A percentile compares a stretch with the other conserved stretches of the same genome.
Evolutionary conservation across 1,140 invertebrate species (phyloP).

Genomic region (Temnothorax longispinosus): DNA sequence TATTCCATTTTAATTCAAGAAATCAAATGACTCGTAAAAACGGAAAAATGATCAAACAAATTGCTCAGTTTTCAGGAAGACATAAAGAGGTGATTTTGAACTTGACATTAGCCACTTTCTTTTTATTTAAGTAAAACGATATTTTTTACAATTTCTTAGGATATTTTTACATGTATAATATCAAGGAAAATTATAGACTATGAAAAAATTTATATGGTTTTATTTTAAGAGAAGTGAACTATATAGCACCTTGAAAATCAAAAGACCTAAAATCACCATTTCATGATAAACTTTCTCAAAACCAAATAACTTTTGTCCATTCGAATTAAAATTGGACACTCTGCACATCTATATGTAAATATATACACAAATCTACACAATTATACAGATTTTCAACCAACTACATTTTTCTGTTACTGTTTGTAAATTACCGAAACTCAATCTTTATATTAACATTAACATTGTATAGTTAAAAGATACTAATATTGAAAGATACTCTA

Average conservation of each 20-base stretch:
- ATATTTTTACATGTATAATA: neutral
- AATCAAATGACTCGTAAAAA: neutral
- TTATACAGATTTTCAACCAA: neutral
- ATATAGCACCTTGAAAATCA: neutral
- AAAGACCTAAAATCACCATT: neutral
- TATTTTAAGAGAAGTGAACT: neutral
- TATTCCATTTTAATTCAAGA: neutral
- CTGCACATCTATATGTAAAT: neutral
- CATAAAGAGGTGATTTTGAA: neutral
- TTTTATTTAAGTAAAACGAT: neutral
- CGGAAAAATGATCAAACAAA: neutral
- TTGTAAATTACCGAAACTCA: conserved; percentile 1
- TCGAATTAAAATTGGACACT: neutral
- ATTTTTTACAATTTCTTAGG: neutral
- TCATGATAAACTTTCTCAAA: neutral
- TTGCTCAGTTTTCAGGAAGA: neutral
- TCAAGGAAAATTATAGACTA: neutral
- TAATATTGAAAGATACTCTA: neutral
- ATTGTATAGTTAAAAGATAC: neutral
- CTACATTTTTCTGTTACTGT: neutral
- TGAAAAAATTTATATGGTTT: neutral
- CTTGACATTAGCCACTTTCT: neutral
- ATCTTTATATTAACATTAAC: neutral
- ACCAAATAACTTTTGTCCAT: neutral
- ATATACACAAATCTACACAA: neutral